Conservation (phyloP, 2,113 vertebrate genomes). For the Cynopterus brachyotis region DNA sequence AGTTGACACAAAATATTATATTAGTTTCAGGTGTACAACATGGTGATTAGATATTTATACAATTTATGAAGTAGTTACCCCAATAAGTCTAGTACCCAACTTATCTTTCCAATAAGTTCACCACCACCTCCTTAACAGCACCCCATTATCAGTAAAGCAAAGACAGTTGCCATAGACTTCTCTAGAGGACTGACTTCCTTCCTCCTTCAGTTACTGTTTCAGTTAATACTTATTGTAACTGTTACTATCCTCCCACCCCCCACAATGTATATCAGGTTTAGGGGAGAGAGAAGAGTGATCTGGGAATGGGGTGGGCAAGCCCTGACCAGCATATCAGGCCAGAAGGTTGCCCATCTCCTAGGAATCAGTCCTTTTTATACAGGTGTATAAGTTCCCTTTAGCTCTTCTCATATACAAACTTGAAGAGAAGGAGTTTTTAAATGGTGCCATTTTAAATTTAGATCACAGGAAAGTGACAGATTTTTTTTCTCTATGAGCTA, state of each 20-base stretch:
- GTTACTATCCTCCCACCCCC: neutral
- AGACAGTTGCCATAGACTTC: neutral
- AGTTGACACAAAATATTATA: too few relatives aligned
- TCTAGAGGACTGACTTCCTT: neutral
- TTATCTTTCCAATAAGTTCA: neutral
- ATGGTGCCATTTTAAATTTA: slow-evolving; percentile 29
- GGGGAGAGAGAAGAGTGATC: neutral
- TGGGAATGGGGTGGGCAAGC: neutral
- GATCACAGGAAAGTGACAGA: neutral
- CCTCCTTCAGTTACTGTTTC: neutral
- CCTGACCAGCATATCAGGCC: neutral
- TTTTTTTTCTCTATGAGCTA: neutral
- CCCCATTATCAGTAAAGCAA: neutral
- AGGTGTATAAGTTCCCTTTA: neutral
- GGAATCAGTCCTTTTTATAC: neutral
- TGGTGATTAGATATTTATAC: too few relatives aligned
- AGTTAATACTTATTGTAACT: neutral
- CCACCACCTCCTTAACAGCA: neutral
- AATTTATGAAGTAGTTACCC: too few relatives aligned
- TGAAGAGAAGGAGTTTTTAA: neutral
- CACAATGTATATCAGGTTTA: neutral
- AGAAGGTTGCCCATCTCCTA: neutral
- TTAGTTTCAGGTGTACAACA: too few relatives aligned
- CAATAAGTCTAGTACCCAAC: too few relatives aligned
- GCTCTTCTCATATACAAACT: neutral